Evolutionary conservation across 1,140 invertebrate species (phyloP), one percentile per base, ranked within the genome.

Genomic region (Bombus balteatus): DNA sequence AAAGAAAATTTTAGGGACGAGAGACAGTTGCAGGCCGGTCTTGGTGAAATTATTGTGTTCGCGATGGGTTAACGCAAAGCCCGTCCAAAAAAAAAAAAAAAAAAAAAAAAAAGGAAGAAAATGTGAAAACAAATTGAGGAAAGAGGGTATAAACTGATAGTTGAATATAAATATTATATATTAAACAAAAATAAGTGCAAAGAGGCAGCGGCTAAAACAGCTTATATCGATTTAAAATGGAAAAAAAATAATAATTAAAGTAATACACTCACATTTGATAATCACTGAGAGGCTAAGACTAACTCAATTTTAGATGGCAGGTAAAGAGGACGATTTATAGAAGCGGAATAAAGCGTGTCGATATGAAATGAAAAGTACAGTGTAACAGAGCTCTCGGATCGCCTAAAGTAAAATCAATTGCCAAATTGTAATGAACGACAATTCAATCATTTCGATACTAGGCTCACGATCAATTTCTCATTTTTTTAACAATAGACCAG

Each of bases 261-360:
- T 88, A 87, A 91, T 89, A 92, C 83, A 93, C 92, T 93, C 90
- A 95, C 94, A 94, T 93, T 95, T 95, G 95, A 95, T 95, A 95
- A 95, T 95, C 95, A 95, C 94, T 95, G 94, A 95, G 95, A 95
- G 95, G 92, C 94, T 95, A 95, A 95, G 95, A 95, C 95, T 95
- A 95, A 95, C 94, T 94, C 93, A 92, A 94, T 92, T 94, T 94
- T 94, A 92, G 89, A 90, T 83, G 74, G 74, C 86, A 88, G 87
- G 89, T 86, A 86, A 89, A 85, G 32, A 80, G 85, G 39, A 89
- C n/a, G 66, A 75, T 87, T 85, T 25, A 28, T 83, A 47, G 53
- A 65, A 47, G 3, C 13, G 72, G 15, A 18, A 39, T 32, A 72
- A 68, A 47, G 62, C 41, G 70, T 74, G 71, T 62, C 73, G 65